Percentiles rank a stretch among this genome's conserved stretches.
These are phyloP conservation scores for Triplophysa bombifrons DNA, from an alignment of 2,797 vertebrate genomes.

Conservation along the genomic window DNA sequence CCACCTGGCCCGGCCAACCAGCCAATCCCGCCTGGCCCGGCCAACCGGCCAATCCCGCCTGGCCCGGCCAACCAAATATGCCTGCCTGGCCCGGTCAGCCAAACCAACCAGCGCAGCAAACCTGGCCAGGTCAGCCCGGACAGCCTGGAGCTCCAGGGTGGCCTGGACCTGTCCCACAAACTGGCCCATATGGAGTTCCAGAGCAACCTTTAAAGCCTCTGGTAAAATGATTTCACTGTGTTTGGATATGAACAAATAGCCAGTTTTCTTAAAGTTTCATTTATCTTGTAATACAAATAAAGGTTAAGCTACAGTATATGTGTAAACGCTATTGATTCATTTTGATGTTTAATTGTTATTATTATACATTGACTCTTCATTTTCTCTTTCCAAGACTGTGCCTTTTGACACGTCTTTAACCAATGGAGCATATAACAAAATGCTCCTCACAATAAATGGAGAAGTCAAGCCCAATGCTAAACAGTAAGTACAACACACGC, in stretches of 20 bases:
- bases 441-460: constrained; percentile 62
- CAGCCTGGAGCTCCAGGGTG: constrained; percentile 52
- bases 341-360: not conserved
- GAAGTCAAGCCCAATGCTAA: constrained; percentile 52
- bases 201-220: constrained; percentile 20
- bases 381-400: constrained; percentile 53
- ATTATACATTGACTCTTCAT: not conserved
- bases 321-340: too few species aligned
- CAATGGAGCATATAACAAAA: constrained; percentile 54
- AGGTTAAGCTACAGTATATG: too few species aligned
- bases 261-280: not conserved
- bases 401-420: constrained; percentile 55
- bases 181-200: constrained; percentile 35
- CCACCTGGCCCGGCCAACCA: constrained; percentile 46
- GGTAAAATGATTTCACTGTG: constrained; percentile 31
- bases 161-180: constrained; percentile 48
- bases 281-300: not conserved
- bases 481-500: constrained; percentile 39
- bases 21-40: constrained; percentile 30
- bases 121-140: constrained; percentile 39
- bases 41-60: not conserved
- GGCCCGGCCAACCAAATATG: constrained; percentile 21
- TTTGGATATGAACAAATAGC: too few species aligned
- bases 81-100: constrained; percentile 40
- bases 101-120: constrained; percentile 14